Percentiles rank a stretch among this genome's conserved stretches.
These are phyloP conservation scores for Hypotaenidia philippensis DNA, from an alignment of 2,797 vertebrate genomes.

Conservation along the genomic window DNA sequence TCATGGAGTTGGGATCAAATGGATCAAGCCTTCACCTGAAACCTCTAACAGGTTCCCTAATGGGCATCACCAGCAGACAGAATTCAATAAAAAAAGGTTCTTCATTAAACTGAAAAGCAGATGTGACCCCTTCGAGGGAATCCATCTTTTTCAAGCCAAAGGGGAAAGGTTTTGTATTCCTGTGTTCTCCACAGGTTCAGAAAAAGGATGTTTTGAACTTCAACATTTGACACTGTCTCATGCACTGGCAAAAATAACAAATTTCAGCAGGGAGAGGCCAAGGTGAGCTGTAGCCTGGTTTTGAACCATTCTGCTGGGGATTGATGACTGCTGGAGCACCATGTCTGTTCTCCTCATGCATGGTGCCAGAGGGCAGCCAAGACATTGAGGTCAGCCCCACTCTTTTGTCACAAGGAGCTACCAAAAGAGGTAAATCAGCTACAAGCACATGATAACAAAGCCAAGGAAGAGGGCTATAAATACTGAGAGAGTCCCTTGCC, in stretches of 20 bases:
- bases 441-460: accelerated
- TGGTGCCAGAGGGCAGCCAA: accelerated
- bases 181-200: background rate
- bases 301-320: background rate
- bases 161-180: background rate
- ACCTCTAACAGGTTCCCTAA: background rate
- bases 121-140: background rate
- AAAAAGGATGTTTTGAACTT: background rate
- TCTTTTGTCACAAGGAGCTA: accelerated
- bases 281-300: background rate
- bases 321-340: background rate
- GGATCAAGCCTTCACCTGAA: background rate
- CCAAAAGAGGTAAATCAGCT: background rate
- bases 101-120: background rate
- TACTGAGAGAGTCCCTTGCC: background rate
- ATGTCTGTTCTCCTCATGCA: background rate
- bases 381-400: accelerated
- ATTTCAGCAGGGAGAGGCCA: background rate
- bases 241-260: background rate
- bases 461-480: background rate
- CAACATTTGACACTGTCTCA: background rate
- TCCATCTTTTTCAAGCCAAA: background rate
- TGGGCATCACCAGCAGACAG: background rate
- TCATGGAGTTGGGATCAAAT: background rate
- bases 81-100: background rate